phyloP scores from a whole-genome alignment of 2,797 vertebrate genomes.

The Fratercula arctica region DNA sequence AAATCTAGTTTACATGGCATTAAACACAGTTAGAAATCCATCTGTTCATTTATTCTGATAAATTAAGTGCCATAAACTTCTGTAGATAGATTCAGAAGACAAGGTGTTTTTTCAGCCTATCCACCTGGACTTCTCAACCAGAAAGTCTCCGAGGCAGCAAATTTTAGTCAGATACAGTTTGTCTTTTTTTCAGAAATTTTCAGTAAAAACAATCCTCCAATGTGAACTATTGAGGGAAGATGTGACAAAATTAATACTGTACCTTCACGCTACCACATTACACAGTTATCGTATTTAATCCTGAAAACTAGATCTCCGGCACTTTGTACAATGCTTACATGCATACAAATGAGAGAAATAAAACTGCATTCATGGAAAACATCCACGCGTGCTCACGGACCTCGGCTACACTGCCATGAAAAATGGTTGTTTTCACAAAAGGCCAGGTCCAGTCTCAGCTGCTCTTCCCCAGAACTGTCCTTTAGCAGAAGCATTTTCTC shows the following conservation, averaged over 20 bases:
- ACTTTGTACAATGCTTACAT: neutral
- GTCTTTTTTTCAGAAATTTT: slow-evolving; percentile 10
- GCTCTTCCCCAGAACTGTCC: neutral
- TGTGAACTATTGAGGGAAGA: slow-evolving; percentile 5
- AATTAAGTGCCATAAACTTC: slow-evolving; percentile 21
- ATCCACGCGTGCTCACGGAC: fast-evolving
- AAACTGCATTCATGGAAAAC: neutral
- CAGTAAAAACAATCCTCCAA: neutral
- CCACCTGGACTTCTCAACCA: slow-evolving; percentile 12
- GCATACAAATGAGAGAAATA: neutral
- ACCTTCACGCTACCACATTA: neutral
- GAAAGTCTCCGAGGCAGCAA: slow-evolving; percentile 39
- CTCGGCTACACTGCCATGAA: fast-evolving
- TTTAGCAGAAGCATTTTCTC: neutral
- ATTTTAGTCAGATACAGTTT: neutral
- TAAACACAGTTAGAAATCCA: neutral
- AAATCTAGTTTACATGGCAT: neutral
- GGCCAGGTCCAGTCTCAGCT: neutral
- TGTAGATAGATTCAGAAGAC: neutral
- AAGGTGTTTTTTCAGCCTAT: neutral
- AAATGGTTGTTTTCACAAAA: neutral
- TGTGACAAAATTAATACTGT: neutral
- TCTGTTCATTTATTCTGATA: neutral
- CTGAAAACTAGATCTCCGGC: neutral
- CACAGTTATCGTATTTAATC: neutral